Evolutionary conservation across 2,797 vertebrate genomes (phyloP).

Genomic region (Anabacerthia variegaticeps): DNA sequence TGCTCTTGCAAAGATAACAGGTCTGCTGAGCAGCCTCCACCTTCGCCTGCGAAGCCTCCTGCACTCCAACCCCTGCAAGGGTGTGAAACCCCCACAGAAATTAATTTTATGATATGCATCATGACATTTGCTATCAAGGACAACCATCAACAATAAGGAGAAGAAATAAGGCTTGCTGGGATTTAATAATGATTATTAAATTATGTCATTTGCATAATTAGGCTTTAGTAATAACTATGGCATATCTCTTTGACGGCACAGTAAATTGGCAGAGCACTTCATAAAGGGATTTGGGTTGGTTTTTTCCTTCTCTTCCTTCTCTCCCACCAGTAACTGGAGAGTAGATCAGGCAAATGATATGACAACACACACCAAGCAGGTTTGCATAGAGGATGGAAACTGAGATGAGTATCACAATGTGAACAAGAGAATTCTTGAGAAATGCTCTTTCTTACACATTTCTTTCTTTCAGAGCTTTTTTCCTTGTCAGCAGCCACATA

Average conservation of each 20-base stretch:
- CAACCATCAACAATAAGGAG: not conserved
- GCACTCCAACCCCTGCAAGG: not conserved
- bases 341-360: not conserved
- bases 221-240: not conserved
- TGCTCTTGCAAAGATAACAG: conserved; percentile 38
- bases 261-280: not conserved
- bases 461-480: not conserved
- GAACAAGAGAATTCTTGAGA: not conserved
- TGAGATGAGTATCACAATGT: not conserved
- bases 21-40: not conserved
- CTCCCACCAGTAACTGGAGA: not conserved
- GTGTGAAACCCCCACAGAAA: not conserved
- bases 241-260: not conserved
- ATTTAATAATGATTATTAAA: conserved; percentile 44
- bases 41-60: not conserved
- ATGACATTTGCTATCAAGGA: not conserved
- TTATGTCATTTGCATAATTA: conserved; percentile 11
- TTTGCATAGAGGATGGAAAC: not conserved
- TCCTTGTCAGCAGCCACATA: not conserved
- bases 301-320: not conserved
- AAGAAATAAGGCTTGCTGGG: conserved; percentile 11
- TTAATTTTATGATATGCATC: not conserved
- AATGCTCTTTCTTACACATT: not conserved
- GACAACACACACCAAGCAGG: not conserved
- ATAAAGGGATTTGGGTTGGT: not conserved